Base-by-base conservation (phyloP, 2,113 vertebrate species). In the Syngnathus typhle region DNA sequence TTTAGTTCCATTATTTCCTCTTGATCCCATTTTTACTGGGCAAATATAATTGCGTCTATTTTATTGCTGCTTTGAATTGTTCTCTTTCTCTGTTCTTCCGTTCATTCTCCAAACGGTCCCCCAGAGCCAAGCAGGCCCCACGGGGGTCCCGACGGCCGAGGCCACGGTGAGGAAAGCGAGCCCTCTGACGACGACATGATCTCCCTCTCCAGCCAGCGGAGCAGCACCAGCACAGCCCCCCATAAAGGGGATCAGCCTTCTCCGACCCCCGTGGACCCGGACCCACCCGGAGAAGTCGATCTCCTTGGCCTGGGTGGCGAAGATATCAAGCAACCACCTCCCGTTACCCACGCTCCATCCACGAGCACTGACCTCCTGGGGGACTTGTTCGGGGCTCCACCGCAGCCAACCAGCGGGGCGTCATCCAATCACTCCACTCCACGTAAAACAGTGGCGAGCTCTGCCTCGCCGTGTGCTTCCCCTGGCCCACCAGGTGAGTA, bases 111-210 rank as follows among this genome's bases (percentile, higher is more conserved):
- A 65, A 52, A 58, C 60, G 11, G 6, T 54, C 47, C 63, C 66
- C 43, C 80, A 92, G 91, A 91, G 75, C 91, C 91, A 1, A 84
- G 78, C 70, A 93, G 93, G 65, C 84, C 91, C 15, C 92, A 91
- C 2, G 89, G 88, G 49, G 91, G 90, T 60, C 87, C 90, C 27
- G 95, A 96, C 9, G 91, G 94, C 60, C 92, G 92, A 9, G 93
- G 91, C 3, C 89, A 93, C 3, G 91, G 93, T 8, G 94, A 95
- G 79, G 97, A 99, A 78, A 98, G 97, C 11, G 96, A 98, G 72
- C 94, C 95, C n/a, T 99, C 97, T 0, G 97, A 99, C 1, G 97
- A 99, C 15, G 97, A 99, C 86, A 96, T 99, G 86, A 93, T 99
- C 73, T 97, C 96, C 12, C 92, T 99, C 67, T 95, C 97, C 68